A percentile compares a stretch with the other conserved stretches of the same genome.
Conservation (phyloP, 2,888 invertebrate genomes). For the Hydrotaea diabolus region DNA sequence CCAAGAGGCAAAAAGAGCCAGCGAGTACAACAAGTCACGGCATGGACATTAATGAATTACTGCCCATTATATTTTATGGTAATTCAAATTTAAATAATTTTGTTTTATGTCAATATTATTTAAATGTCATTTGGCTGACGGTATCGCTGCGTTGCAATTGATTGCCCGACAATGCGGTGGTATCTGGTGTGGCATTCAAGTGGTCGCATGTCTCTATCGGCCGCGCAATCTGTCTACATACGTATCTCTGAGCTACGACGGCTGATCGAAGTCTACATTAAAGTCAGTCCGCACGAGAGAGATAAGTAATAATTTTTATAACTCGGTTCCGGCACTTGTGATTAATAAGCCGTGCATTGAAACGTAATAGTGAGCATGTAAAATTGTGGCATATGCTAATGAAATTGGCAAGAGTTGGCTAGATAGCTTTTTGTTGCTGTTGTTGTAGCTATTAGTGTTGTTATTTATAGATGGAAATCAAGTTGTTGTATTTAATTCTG, state of each 20-base stretch:
- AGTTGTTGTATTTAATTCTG: conserved; percentile 5
- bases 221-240: conserved; percentile 10
- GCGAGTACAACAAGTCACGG: not conserved
- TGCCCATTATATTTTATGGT: conserved; percentile 49
- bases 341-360: conserved; percentile 56
- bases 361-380: conserved; percentile 32
- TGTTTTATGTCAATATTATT: conserved; percentile 52
- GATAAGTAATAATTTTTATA: conserved; percentile 55
- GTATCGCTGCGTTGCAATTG: not conserved
- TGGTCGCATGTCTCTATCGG: too few species aligned
- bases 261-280: conserved; percentile 12
- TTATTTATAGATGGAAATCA: not conserved
- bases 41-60: conserved; percentile 42
- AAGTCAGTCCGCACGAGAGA: conserved; percentile 39
- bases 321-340: conserved; percentile 65
- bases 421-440: not conserved
- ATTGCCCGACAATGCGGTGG: not conserved
- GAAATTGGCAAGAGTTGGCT: conserved; percentile 1
- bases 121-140: conserved; percentile 43
- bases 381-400: conserved; percentile 51
- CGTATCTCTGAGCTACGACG: not conserved
- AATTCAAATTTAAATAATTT: conserved; percentile 48
- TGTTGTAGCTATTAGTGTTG: not conserved
- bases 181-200: not conserved
- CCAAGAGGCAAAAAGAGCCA: conserved; percentile 8